Evolutionary conservation across 2,113 vertebrate species (phyloP), one percentile per base, ranked within the genome.

Genomic region (Nyctereutes procyonoides): DNA sequence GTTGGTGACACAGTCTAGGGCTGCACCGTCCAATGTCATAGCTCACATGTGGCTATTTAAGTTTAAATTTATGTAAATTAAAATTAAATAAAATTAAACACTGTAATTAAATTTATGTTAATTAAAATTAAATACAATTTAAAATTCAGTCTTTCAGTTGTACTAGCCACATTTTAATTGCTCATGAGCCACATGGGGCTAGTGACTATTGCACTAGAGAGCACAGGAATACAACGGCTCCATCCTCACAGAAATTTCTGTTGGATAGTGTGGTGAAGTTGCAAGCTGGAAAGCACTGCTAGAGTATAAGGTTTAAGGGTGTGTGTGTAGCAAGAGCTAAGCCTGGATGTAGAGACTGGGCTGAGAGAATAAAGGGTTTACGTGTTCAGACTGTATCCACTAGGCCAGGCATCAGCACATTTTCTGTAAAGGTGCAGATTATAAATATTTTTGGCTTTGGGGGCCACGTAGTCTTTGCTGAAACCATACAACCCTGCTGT

Each of bases 391-490:
- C 43, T 73, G 15, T 67, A 94, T 16, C 69, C 19, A 55, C n/a
- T 17, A 24, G 73, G 13, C 15, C 30, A 55, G 19, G 32, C 35
- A 28, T 58, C 63, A 84, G 67, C 30, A 79, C 12, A 12, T 80
- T 69, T 91, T 88, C 85, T 88, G 73, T 35, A 38, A 91, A 79
- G 69, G 16, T 26, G 8, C 24, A 80, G 69, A 38, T 16, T 73
- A 30, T 90, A 87, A 95, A 82, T 71, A 80, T 15, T 82, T 73
- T 83, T 85, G 74, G 26, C 26, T 94, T 32, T 85, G 48, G 26
- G 69, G 14, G 48, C 53, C 35, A 90, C 35, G 13, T 11, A 5
- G 12, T n/a, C 16, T 85, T 88, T 97, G 63, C n/a, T 9, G 32
- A 80, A 93, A 81, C 14, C 55, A 53, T 8, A 17, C n/a, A 94